Base-by-base conservation (phyloP, 2,888 invertebrate species). In the Cheilosia urbana region DNA sequence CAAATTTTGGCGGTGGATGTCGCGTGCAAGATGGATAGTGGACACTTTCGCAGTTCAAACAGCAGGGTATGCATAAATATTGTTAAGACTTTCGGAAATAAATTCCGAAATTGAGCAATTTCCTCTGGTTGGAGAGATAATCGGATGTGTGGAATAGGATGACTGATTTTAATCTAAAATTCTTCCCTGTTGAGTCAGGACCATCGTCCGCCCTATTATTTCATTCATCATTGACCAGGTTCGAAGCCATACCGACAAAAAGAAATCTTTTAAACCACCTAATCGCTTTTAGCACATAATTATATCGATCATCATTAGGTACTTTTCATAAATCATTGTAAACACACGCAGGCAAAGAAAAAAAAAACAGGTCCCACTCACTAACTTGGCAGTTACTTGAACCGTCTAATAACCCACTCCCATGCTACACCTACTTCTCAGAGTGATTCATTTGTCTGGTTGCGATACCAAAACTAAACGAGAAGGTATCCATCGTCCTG, bases 371-470 rank as follows among this genome's bases (percentile, higher is more conserved):
- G 47, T 58, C 42, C 58, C 37, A 58, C 37, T 21, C 37, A 17
- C 37, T 3, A 51, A 51, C 21, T 63, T 42, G 72, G 72, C 53
- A 30, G 72, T n/a, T 30, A 72, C 51, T 47, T 55, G 27, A 60
- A 17, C 53, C 65, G 57, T 40, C 66, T 77, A 77, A 77, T 72
- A 77, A 51, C 73, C 83, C 66, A 72, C 72, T 55, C 83, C 73
- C 60, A 34, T 68, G 60, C 55, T 68, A 68, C 78, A 78, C 83
- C 83, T 73, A 83, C 78, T 73, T 78, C 51, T 53, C 30, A 55
- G 30, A 68, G 68, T 73, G 73, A 83, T 83, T 78, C 78, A 73
- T 78, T 78, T 68, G 72, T 78, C 73, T 68, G 66, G 27, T 13
- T 49, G 51, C 72, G 17, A 42, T 9, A 45, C 15, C 2, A 24